These are phyloP conservation scores for Macrochelys suwanniensis DNA, from an alignment of 2,797 vertebrate species.

Conservation along the genomic window DNA sequence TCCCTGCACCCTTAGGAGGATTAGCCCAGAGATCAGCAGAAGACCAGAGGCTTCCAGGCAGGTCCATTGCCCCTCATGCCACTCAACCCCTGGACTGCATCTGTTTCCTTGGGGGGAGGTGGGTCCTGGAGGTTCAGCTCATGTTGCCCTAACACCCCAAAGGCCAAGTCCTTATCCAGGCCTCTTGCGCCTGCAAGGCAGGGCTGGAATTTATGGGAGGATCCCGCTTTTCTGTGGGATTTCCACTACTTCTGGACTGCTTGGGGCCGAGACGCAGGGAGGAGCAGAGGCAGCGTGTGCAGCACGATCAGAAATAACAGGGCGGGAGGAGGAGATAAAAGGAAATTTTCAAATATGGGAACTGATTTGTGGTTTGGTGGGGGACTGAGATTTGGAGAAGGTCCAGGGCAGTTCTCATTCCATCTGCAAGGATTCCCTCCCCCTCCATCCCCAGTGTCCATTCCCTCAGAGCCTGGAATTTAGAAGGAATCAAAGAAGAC, in stretches of 20 bases:
- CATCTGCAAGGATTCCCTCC: no score
- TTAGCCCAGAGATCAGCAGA: not conserved
- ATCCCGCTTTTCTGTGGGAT: not conserved
- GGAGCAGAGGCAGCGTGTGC: not conserved
- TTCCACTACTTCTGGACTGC: not conserved
- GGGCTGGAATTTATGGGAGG: not conserved
- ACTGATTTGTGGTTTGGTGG: not conserved
- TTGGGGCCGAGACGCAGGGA: not conserved
- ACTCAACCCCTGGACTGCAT: not conserved
- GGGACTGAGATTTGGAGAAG: not conserved
- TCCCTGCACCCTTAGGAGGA: not conserved
- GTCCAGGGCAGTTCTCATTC: not conserved
- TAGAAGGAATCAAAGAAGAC: not conserved
- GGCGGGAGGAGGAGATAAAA: not conserved
- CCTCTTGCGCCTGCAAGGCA: not conserved
- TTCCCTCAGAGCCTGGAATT: fast-evolving
- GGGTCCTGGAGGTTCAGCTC: not conserved
- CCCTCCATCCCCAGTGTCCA: not conserved
- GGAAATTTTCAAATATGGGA: not conserved
- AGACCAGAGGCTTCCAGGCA: not conserved
- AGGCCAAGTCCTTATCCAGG: not conserved
- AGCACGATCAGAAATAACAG: not conserved
- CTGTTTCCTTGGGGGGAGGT: not conserved
- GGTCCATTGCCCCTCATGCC: not conserved
- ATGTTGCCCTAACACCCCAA: not conserved